Evolutionary conservation across 2,113 vertebrate species (phyloP), one percentile per base, ranked within the genome.

Genomic region (Sturnira hondurensis): DNA sequence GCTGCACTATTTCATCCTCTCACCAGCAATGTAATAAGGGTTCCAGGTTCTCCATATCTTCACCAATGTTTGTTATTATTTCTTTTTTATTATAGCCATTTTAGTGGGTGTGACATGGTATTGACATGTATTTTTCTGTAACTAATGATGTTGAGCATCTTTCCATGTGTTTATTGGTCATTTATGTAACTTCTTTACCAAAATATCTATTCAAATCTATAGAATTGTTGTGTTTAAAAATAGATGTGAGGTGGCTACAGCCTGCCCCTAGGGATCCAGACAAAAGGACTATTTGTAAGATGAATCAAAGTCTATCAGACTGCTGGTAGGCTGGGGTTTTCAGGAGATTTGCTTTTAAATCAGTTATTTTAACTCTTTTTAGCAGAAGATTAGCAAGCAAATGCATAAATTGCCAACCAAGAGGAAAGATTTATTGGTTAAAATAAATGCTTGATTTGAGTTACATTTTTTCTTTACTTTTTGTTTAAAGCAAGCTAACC

Each of bases 321-420:
- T 63, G 12, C 6, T 17, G 58, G 56, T 91, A 68, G 70, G 28
- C 58, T 84, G 22, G 36, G 14, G 2, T 74, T 74, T 84, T 61
- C 36, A 47, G 36, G 52, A 71, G 47, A 65, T 0, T 1, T 33
- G 16, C 50, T 96, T 73, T 95, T 86, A 19, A 31, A 92, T 95
- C 50, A 31, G 9, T 24, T 28, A 94, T 71, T 92, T 95, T 85
- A 94, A 92, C 76, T 7, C 9, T 84, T 96, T 97, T 94, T 76
- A 31, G 73, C 45, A 63, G 1, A 1, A 43, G 36, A 83, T 96
- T 92, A 83, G 76, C 45, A 31, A 71, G 8, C 12, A 82, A 31
- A 36, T 85, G 36, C 36, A 58, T 74, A 82, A 97, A 97, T n/a
- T 80, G 31, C 36, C 41, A 16, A 85, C 81, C 61, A 73, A 73